Evolutionary conservation across 2,797 vertebrate species (phyloP).

Genomic region (Oryzias sinensis): DNA sequence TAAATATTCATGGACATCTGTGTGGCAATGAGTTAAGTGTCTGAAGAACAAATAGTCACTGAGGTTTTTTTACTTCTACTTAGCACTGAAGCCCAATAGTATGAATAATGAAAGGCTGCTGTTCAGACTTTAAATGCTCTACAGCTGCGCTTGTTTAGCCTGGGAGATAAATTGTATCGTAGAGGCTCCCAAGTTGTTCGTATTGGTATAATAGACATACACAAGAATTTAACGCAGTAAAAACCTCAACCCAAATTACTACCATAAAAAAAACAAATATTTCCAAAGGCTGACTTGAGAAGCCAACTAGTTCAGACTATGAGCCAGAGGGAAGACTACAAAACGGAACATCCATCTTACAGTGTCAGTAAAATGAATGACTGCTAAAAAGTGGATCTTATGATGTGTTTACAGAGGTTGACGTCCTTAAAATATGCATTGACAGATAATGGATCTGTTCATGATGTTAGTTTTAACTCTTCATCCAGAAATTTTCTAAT

Average conservation of each 20-base stretch:
- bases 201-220: slow-evolving; percentile 47
- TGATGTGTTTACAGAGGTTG: too few relatives aligned
- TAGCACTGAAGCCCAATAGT: slow-evolving; percentile 54
- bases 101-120: slow-evolving; percentile 72
- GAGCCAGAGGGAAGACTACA: too few relatives aligned
- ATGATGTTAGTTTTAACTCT: too few relatives aligned
- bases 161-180: slow-evolving; percentile 61
- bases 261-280: not conserved
- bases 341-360: too few relatives aligned
- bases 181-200: slow-evolving; percentile 43
- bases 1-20: slow-evolving; percentile 61
- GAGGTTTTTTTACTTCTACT: slow-evolving; percentile 52
- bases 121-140: slow-evolving; percentile 69
- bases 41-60: slow-evolving; percentile 67
- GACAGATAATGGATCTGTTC: too few relatives aligned
- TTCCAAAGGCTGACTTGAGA: too few relatives aligned
- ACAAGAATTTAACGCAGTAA: slow-evolving; percentile 24
- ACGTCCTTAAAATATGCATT: too few relatives aligned
- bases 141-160: slow-evolving; percentile 61
- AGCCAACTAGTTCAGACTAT: too few relatives aligned
- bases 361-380: too few relatives aligned
- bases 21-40: slow-evolving; percentile 59
- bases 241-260: slow-evolving; percentile 17
- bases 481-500: too few relatives aligned
- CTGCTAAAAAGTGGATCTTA: too few relatives aligned